Percentiles rank a stretch among this genome's conserved stretches.
These are phyloP conservation scores for Caenorhabditis sp. DNA, from an alignment of 2,888 invertebrate genomes.

Conservation along the genomic window DNA sequence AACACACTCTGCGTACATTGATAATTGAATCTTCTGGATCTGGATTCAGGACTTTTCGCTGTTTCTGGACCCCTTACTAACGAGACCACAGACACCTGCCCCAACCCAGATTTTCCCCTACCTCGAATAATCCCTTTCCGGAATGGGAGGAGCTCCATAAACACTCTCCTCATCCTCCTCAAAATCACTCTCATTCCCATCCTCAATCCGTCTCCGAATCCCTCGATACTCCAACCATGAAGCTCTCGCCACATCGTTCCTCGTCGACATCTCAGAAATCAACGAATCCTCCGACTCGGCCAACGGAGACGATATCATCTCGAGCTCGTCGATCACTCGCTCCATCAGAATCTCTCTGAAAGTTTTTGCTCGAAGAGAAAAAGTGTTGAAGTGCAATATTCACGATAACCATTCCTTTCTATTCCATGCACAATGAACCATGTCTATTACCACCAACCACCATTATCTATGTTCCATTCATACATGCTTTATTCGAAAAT, in stretches of 20 bases:
- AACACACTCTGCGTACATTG: too few relatives aligned
- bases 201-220: conserved; percentile 39
- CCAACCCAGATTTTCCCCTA: neutral
- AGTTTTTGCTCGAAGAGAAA: neutral
- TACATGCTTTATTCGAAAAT: conserved; percentile 34
- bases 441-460: conserved; percentile 26
- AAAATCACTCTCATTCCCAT: conserved; percentile 50
- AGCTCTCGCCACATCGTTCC: conserved; percentile 59
- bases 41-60: too few relatives aligned
- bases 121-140: conserved; percentile 54
- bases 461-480: conserved; percentile 1
- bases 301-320: conserved; percentile 68
- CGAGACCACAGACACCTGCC: neutral
- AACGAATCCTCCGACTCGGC: conserved; percentile 70
- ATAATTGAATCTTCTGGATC: too few relatives aligned
- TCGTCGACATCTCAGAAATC: conserved; percentile 66
- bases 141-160: conserved; percentile 30
- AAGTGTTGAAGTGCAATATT: neutral
- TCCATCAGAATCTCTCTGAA: conserved; percentile 60
- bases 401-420: neutral
- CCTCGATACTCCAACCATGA: conserved; percentile 55
- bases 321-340: conserved; percentile 63
- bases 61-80: too few relatives aligned
- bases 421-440: conserved; percentile 26
- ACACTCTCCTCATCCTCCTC: conserved; percentile 49